phyloP scores from a whole-genome alignment of 37 sponge, comb jelly and placozoan genomes.

The Lycopodina hypogea region DNA sequence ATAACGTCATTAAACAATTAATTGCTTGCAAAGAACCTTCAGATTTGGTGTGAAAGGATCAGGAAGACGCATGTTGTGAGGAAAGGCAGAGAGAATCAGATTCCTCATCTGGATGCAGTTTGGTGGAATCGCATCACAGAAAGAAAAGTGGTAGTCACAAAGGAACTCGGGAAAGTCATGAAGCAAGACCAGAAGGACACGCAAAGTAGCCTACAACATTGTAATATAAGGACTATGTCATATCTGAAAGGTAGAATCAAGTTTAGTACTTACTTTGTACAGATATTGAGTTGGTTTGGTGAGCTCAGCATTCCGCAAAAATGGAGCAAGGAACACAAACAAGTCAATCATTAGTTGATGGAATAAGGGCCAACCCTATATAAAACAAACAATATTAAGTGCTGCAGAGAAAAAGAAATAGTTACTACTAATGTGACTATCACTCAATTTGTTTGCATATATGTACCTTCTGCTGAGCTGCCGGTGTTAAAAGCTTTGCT shows the following conservation, averaged over 20 bases:
- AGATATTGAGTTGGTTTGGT: conserved; percentile 85
- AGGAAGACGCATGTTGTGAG: conserved; percentile 97
- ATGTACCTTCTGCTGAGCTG: conserved; percentile 84
- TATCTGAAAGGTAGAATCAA: too few relatives aligned
- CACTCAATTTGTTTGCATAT: background rate
- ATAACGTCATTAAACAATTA: background rate
- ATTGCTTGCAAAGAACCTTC: conserved; percentile 63
- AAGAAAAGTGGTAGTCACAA: conserved; percentile 98
- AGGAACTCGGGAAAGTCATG: conserved; percentile 99
- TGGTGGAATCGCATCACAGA: conserved; percentile 99
- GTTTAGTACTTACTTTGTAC: conserved; percentile 85
- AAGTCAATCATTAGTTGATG: conserved; percentile 95
- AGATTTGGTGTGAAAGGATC: conserved; percentile 99
- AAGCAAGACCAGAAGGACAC: conserved; percentile 94
- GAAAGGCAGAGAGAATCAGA: conserved; percentile 97
- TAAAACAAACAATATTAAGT: background rate
- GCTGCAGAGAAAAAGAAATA: background rate
- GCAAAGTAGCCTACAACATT: conserved; percentile 95
- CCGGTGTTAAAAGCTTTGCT: conserved; percentile 78
- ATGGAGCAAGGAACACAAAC: conserved; percentile 96
- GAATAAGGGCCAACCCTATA: conserved; percentile 93
- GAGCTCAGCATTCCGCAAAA: conserved; percentile 97
- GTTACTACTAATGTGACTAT: background rate
- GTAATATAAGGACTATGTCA: too few relatives aligned
- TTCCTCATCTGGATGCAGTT: conserved; percentile 99